Evolutionary conservation across 2,888 invertebrate genomes (phyloP).

Genomic region (Oxytorus armatus): DNA sequence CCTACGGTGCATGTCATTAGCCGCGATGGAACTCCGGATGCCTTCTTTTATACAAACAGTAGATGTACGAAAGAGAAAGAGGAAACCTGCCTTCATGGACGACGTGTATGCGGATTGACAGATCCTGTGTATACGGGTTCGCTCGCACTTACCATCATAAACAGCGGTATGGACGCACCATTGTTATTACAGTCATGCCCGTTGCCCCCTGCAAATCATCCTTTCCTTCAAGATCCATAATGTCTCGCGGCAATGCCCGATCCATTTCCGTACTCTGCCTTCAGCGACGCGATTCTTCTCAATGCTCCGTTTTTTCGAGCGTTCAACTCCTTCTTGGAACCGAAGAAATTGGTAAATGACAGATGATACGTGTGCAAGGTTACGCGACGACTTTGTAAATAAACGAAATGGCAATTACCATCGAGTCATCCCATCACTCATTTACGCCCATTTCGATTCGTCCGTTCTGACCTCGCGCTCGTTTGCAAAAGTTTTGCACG

Average conservation of each 20-base stretch:
- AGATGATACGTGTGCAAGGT: background rate
- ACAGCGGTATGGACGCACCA: constrained; percentile 62
- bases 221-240: constrained; percentile 64
- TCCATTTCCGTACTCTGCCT: constrained; percentile 54
- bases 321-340: background rate
- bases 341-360: background rate
- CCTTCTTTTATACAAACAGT: constrained; percentile 67
- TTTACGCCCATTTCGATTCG: constrained; percentile 66
- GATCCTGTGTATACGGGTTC: constrained; percentile 79
- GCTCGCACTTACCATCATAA: constrained; percentile 32
- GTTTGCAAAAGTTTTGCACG: constrained; percentile 56
- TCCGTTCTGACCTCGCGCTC: constrained; percentile 48
- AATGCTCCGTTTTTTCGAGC: constrained; percentile 44
- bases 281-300: background rate
- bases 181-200: constrained; percentile 83
- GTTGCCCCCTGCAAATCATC: constrained; percentile 77
- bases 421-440: constrained; percentile 41
- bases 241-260: constrained; percentile 51
- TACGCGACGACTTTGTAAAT: constrained; percentile 3
- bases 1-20: constrained; percentile 83
- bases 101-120: constrained; percentile 83
- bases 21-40: constrained; percentile 81
- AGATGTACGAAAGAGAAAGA: constrained; percentile 68
- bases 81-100: constrained; percentile 81
- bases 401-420: constrained; percentile 50